Conservation (phyloP, 2,113 vertebrate species). For the Noturus placidus region DNA sequence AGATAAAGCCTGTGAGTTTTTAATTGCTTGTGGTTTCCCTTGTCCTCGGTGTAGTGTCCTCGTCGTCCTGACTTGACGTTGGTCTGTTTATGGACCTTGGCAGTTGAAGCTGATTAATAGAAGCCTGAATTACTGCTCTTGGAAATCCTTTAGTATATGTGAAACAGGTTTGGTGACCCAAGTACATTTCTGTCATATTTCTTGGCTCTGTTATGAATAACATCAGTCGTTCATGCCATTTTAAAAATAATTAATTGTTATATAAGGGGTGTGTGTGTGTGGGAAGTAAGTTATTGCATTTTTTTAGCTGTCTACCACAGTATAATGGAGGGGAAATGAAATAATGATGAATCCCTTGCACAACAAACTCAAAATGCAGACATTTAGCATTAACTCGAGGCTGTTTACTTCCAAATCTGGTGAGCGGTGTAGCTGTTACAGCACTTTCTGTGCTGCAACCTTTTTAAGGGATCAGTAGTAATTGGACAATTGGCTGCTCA, state of each 20-base stretch:
- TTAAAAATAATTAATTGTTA: neutral
- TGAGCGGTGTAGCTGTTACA: neutral
- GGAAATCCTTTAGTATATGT: neutral
- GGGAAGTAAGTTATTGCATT: neutral
- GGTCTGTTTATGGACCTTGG: neutral
- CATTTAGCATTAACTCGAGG: neutral
- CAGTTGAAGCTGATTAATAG: neutral
- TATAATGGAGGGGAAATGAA: too few species aligned
- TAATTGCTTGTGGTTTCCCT: neutral
- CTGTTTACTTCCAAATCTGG: neutral
- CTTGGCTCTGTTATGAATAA: neutral
- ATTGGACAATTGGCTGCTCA: neutral
- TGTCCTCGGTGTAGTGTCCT: neutral
- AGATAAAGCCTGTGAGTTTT: neutral
- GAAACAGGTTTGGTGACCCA: neutral
- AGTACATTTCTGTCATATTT: neutral
- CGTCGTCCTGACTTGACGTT: neutral
- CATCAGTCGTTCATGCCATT: neutral
- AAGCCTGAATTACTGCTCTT: neutral
- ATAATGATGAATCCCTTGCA: too few species aligned
- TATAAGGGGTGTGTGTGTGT: neutral
- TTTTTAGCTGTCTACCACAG: too few species aligned
- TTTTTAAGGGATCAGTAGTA: neutral
- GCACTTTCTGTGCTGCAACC: neutral
- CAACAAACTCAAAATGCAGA: too few species aligned